These are phyloP conservation scores for Stenotaenia linearis DNA, from an alignment of 2,888 invertebrate species.

Conservation along the genomic window DNA sequence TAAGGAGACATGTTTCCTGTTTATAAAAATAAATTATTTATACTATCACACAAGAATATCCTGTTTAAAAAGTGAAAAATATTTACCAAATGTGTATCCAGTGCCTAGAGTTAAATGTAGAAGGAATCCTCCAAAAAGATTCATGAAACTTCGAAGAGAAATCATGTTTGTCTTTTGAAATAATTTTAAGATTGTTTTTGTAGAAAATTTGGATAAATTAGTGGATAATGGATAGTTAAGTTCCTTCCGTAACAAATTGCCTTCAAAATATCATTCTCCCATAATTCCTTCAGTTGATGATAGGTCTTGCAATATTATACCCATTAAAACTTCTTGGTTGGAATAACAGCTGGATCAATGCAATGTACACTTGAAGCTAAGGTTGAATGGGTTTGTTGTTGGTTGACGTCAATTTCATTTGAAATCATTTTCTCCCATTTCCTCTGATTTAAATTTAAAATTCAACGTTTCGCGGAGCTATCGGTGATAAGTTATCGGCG, in stretches of 20 bases:
- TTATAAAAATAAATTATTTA: not conserved
- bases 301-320: not conserved
- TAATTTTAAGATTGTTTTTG: too few species aligned
- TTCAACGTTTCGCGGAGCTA: too few species aligned
- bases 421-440: too few species aligned
- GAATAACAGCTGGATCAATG: not conserved
- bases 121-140: constrained; percentile 40
- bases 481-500: too few species aligned
- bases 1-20: constrained; percentile 39
- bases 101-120: constrained; percentile 41
- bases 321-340: not conserved
- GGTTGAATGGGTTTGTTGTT: not conserved
- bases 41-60: not conserved
- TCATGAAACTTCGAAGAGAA: constrained; percentile 33
- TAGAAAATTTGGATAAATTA: too few species aligned
- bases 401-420: not conserved
- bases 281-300: not conserved
- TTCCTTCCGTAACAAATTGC: not conserved
- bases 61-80: not conserved
- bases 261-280: not conserved
- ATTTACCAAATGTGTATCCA: constrained; percentile 39
- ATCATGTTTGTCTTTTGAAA: too few species aligned
- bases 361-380: too few species aligned
- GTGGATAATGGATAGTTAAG: too few species aligned
- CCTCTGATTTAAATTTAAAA: too few species aligned